Evolutionary conservation across 2,888 invertebrate species (phyloP).

Genomic region (Hypercompe scribonia): DNA sequence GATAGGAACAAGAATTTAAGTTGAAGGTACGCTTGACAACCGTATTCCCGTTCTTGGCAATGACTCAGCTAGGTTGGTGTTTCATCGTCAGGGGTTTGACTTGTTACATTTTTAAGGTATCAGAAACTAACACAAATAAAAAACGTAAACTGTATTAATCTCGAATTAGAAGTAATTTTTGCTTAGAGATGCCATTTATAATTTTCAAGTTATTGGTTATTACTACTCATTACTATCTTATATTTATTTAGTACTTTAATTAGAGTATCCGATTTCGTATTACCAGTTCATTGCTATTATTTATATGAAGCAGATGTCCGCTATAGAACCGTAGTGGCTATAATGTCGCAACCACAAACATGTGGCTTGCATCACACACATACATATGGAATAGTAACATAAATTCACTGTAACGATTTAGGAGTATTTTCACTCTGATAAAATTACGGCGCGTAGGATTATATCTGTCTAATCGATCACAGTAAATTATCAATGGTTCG

Average conservation of each 20-base stretch:
- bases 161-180: neutral
- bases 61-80: neutral
- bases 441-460: slow-evolving; percentile 21
- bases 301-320: slow-evolving; percentile 57
- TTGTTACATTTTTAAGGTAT: neutral
- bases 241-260: slow-evolving; percentile 37
- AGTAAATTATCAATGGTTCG: neutral
- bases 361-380: slow-evolving; percentile 55
- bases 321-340: slow-evolving; percentile 21
- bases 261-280: slow-evolving; percentile 42
- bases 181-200: neutral
- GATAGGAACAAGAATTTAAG: neutral
- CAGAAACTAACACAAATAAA: neutral
- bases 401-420: slow-evolving; percentile 48
- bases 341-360: slow-evolving; percentile 61
- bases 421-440: slow-evolving; percentile 34
- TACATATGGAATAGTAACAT: slow-evolving; percentile 50
- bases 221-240: slow-evolving; percentile 1
- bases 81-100: neutral
- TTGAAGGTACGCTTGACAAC: neutral
- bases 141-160: neutral
- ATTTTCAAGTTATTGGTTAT: neutral
- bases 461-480: neutral
- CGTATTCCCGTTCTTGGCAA: neutral
- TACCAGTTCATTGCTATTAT: slow-evolving; percentile 51